Conservation (phyloP, 2,797 vertebrate species). For the Benthosema pterotum region DNA sequence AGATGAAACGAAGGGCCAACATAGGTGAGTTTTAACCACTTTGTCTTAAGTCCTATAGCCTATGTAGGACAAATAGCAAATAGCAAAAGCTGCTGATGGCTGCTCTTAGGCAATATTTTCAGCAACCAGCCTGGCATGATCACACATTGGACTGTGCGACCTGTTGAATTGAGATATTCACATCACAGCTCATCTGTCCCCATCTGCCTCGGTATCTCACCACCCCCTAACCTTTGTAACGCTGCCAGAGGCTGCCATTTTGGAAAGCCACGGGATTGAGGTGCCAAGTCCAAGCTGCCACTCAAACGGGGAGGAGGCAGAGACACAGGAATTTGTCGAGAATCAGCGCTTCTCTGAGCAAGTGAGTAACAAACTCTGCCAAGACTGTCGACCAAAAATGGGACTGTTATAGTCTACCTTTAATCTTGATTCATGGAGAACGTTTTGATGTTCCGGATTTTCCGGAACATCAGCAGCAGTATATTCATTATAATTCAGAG, state of each 20-base stretch:
- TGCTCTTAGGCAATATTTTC: too few species aligned
- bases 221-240: not conserved
- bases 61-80: too few species aligned
- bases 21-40: conserved; percentile 72
- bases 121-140: too few species aligned
- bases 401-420: too few species aligned
- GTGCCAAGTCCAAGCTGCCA: conserved; percentile 86
- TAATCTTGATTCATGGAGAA: too few species aligned
- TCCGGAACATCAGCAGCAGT: too few species aligned
- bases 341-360: conserved; percentile 78
- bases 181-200: not conserved
- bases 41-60: not conserved
- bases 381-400: too few species aligned
- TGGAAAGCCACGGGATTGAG: conserved; percentile 87
- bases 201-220: not conserved
- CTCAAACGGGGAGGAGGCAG: conserved; percentile 83
- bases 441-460: too few species aligned
- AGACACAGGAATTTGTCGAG: conserved; percentile 82
- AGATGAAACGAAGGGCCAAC: conserved; percentile 88
- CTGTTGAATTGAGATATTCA: not conserved
- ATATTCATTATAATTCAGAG: too few species aligned
- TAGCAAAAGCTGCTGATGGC: too few species aligned
- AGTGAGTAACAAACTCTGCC: conserved; percentile 42
- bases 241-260: conserved; percentile 83
- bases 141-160: conserved; percentile 7